Conservation (phyloP, 2,113 vertebrate genomes). For the Asarcornis scutulata region DNA sequence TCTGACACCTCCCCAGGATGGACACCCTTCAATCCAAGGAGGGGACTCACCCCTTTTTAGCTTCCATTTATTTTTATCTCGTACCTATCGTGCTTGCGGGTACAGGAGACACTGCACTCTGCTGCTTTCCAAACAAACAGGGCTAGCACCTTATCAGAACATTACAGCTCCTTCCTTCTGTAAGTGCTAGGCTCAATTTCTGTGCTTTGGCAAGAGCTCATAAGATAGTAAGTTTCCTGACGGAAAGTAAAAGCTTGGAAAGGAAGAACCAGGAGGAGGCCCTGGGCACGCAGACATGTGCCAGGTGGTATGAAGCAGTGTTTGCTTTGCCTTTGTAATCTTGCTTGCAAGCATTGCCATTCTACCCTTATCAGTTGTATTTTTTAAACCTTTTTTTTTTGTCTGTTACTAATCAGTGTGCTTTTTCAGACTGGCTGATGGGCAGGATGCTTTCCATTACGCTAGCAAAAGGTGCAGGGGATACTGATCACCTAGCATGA, state of each 20-base stretch:
- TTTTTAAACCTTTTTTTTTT: not conserved
- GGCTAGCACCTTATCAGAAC: not conserved
- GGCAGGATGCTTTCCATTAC: not conserved
- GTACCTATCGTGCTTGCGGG: not conserved
- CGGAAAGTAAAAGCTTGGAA: not conserved
- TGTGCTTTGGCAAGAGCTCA: not conserved
- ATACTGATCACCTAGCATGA: not conserved
- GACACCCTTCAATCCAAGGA: not conserved
- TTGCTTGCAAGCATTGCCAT: not conserved
- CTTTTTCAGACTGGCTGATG: not conserved
- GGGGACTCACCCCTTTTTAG: not conserved
- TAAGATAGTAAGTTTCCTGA: not conserved
- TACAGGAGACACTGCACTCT: not conserved
- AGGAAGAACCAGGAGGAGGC: not conserved
- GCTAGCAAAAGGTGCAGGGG: not conserved
- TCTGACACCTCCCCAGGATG: not conserved
- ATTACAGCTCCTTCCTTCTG: not conserved
- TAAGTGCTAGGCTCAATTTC: not conserved
- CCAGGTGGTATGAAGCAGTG: not conserved
- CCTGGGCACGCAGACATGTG: not conserved
- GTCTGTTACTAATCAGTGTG: not conserved
- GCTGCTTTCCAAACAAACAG: not conserved
- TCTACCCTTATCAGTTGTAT: not conserved
- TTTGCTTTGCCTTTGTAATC: not conserved
- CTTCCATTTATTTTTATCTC: not conserved